These are phyloP conservation scores for Microctenopoma steveboyesi DNA, from an alignment of 2,797 vertebrate species.

Conservation along the genomic window DNA sequence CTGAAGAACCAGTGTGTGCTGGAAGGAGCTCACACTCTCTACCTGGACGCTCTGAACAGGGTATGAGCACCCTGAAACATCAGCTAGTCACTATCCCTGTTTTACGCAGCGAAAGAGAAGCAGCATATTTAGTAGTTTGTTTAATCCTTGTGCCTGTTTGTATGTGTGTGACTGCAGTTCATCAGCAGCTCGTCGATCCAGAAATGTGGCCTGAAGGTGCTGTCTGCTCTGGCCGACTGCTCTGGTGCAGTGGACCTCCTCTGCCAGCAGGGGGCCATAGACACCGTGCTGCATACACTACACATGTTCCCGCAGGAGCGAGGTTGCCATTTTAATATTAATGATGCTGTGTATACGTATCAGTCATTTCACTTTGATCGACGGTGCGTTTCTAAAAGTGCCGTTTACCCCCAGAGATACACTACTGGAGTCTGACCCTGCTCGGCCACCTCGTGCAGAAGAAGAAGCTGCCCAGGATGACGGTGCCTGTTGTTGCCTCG, in stretches of 20 bases:
- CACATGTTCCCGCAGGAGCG: slow-evolving; percentile 91
- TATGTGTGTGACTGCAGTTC: slow-evolving; percentile 81
- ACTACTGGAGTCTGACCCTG: slow-evolving; percentile 91
- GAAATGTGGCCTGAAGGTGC: slow-evolving; percentile 88
- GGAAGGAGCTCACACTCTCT: slow-evolving; percentile 89
- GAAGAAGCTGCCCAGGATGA: slow-evolving; percentile 88
- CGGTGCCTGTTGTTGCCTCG: slow-evolving; percentile 87
- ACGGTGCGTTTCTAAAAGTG: neutral
- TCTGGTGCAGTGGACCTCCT: slow-evolving; percentile 89
- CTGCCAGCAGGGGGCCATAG: slow-evolving; percentile 90
- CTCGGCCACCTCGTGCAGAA: slow-evolving; percentile 86
- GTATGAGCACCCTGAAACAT: slow-evolving; percentile 70
- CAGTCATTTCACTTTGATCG: too few species aligned
- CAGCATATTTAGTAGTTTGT: too few species aligned
- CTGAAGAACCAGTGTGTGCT: slow-evolving; percentile 91
- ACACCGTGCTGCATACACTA: slow-evolving; percentile 90
- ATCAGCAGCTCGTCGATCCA: slow-evolving; percentile 89
- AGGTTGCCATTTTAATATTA: slow-evolving; percentile 14
- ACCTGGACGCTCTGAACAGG: slow-evolving; percentile 91
- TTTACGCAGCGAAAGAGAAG: too few species aligned
- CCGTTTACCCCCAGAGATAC: slow-evolving; percentile 84
- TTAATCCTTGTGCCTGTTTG: too few species aligned
- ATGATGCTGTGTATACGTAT: too few species aligned
- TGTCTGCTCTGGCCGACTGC: slow-evolving; percentile 86
- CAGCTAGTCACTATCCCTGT: too few species aligned